Conservation (phyloP, 2,888 invertebrate genomes). For the Drosophila siamana region DNA sequence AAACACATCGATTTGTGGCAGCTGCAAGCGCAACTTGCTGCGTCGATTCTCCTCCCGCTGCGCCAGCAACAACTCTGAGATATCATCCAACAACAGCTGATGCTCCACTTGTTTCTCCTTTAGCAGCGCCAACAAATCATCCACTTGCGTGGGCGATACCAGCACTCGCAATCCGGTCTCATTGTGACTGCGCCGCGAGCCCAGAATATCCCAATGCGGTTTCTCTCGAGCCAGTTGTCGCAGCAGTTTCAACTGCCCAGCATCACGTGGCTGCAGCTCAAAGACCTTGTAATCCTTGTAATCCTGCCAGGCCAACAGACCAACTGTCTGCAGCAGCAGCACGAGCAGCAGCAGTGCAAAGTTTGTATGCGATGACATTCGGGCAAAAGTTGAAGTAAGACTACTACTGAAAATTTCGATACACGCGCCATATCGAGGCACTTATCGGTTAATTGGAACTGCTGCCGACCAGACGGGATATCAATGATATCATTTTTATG, state of each 20-base stretch:
- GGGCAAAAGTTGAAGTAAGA: slow-evolving; percentile 28
- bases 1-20: slow-evolving; percentile 55
- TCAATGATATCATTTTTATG: slow-evolving; percentile 34
- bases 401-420: slow-evolving; percentile 29
- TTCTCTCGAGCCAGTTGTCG: slow-evolving; percentile 17
- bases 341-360: slow-evolving; percentile 13
- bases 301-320: slow-evolving; percentile 52
- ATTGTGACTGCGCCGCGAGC: slow-evolving; percentile 24
- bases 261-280: slow-evolving; percentile 44
- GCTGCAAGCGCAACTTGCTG: slow-evolving; percentile 29
- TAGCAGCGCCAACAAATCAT: slow-evolving; percentile 33
- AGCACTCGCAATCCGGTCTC: slow-evolving; percentile 51
- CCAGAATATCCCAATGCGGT: slow-evolving; percentile 48
- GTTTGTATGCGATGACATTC: slow-evolving; percentile 39
- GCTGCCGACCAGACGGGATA: slow-evolving; percentile 51
- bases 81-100: slow-evolving; percentile 59
- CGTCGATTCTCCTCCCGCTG: slow-evolving; percentile 59
- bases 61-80: slow-evolving; percentile 52
- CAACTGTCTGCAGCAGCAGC: slow-evolving; percentile 34
- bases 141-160: slow-evolving; percentile 53
- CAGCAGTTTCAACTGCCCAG: slow-evolving; percentile 33
- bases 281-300: slow-evolving; percentile 67
- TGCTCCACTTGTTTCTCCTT: slow-evolving; percentile 38
- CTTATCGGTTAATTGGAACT: slow-evolving; percentile 72
- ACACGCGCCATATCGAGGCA: slow-evolving; percentile 7